Percentiles rank a stretch among this genome's conserved stretches.
Conservation (phyloP, 2,113 vertebrate genomes). For the Capreolus pygargus region DNA sequence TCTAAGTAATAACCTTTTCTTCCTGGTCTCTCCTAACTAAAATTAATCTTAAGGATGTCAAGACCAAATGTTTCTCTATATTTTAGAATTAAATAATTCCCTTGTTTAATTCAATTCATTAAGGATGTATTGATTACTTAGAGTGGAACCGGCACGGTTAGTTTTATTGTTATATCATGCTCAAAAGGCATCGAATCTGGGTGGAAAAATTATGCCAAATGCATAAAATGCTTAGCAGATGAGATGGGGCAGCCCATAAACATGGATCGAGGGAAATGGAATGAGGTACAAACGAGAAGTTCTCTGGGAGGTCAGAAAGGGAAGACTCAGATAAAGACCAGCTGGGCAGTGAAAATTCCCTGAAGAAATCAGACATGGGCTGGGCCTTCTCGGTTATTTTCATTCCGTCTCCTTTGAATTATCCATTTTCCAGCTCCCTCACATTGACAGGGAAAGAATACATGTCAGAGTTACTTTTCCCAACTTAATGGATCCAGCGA, state of each 20-base stretch:
- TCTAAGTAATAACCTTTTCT: not conserved
- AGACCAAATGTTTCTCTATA: not conserved
- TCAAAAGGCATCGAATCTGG: not conserved
- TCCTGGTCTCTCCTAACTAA: not conserved
- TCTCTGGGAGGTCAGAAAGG: not conserved
- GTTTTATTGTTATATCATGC: not conserved
- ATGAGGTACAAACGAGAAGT: not conserved
- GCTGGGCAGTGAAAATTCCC: not conserved
- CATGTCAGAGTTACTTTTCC: conserved; percentile 46
- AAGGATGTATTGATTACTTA: not conserved
- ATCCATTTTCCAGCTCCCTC: not conserved
- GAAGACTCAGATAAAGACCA: not conserved
- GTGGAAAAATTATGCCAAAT: not conserved
- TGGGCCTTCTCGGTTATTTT: not conserved
- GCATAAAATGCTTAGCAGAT: not conserved
- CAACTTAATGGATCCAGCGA: conserved; percentile 29
- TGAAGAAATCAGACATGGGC: not conserved
- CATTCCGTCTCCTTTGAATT: not conserved
- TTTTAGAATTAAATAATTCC: conserved; percentile 35
- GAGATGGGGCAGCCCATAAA: not conserved
- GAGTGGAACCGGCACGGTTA: not conserved
- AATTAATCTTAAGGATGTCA: not conserved
- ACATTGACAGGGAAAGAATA: conserved; percentile 49
- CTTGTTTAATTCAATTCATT: not conserved
- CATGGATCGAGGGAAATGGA: not conserved